Evolutionary conservation across 2,797 vertebrate genomes (phyloP).

Genomic region (Hafferia zeledoni): DNA sequence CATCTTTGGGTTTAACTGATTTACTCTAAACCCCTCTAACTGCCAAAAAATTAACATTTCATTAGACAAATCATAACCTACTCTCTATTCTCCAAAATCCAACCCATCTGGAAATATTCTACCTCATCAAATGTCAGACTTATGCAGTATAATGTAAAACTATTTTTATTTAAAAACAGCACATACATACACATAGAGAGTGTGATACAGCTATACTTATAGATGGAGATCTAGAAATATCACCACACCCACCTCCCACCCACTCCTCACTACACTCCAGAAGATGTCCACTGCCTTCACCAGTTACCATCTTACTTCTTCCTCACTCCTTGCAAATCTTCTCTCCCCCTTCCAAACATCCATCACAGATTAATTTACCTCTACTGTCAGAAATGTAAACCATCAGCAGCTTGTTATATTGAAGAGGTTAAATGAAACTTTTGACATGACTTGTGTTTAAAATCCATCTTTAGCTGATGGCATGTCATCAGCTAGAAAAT

Average conservation of each 20-base stretch:
- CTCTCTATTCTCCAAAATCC: conserved; percentile 58
- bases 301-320: conserved; percentile 27
- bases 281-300: conserved; percentile 61
- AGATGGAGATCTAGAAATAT: conserved; percentile 60
- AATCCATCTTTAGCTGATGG: conserved; percentile 73
- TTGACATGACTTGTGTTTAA: conserved; percentile 73
- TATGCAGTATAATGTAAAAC: conserved; percentile 35
- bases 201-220: conserved; percentile 35
- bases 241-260: conserved; percentile 47
- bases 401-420: conserved; percentile 68
- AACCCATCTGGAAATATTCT: conserved; percentile 71
- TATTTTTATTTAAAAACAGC: conserved; percentile 47
- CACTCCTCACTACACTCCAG: conserved; percentile 23
- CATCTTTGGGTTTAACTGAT: conserved; percentile 66
- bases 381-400: conserved; percentile 68
- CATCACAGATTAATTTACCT: conserved; percentile 71
- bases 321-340: background rate
- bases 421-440: conserved; percentile 75
- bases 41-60: conserved; percentile 74
- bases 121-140: conserved; percentile 65
- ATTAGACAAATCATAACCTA: conserved; percentile 69
- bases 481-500: conserved; percentile 73
- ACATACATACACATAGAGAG: conserved; percentile 23
- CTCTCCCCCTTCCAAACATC: conserved; percentile 49
- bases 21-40: conserved; percentile 61